These are phyloP conservation scores for Rhogogaster chlorosoma DNA, from an alignment of 2,888 invertebrate species.

Conservation along the genomic window DNA sequence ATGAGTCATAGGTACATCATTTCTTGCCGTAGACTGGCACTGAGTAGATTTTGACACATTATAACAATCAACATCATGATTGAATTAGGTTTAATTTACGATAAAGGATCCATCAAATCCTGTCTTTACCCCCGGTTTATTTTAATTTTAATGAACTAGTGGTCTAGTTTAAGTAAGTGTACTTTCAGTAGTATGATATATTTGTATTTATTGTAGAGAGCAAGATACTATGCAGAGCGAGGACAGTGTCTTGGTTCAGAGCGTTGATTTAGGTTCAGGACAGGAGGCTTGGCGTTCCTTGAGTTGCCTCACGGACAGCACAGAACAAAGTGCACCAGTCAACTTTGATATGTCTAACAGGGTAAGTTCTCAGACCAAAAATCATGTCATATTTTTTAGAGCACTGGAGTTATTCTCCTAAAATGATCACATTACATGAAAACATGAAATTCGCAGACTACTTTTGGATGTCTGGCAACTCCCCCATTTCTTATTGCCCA, in stretches of 20 bases:
- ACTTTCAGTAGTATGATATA: not conserved
- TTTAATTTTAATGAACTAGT: not conserved
- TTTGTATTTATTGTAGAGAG: slow-evolving; percentile 61
- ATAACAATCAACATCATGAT: slow-evolving; percentile 53
- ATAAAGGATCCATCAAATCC: not conserved
- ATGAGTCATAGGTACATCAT: slow-evolving; percentile 72
- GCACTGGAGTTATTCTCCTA: not conserved
- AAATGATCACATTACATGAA: not conserved
- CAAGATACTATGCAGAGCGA: slow-evolving; percentile 74
- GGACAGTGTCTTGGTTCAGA: slow-evolving; percentile 78
- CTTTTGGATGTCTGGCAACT: not conserved
- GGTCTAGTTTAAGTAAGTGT: slow-evolving; percentile 50
- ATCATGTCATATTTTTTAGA: not conserved
- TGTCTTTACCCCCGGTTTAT: slow-evolving; percentile 50
- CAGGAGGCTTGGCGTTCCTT: slow-evolving; percentile 89
- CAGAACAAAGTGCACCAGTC: slow-evolving; percentile 94
- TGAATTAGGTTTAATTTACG: not conserved
- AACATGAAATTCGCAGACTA: not conserved
- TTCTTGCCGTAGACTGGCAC: slow-evolving; percentile 32
- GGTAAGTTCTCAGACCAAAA: slow-evolving; percentile 78
- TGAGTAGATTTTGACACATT: not conserved
- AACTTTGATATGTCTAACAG: slow-evolving; percentile 96
- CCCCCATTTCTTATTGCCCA: not conserved
- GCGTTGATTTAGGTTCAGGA: slow-evolving; percentile 79
- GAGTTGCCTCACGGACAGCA: slow-evolving; percentile 93